A percentile compares a stretch with the other conserved stretches of the same genome.
Evolutionary conservation across 2,888 invertebrate genomes (phyloP).

Genomic region (Phaedon cochleariae): DNA sequence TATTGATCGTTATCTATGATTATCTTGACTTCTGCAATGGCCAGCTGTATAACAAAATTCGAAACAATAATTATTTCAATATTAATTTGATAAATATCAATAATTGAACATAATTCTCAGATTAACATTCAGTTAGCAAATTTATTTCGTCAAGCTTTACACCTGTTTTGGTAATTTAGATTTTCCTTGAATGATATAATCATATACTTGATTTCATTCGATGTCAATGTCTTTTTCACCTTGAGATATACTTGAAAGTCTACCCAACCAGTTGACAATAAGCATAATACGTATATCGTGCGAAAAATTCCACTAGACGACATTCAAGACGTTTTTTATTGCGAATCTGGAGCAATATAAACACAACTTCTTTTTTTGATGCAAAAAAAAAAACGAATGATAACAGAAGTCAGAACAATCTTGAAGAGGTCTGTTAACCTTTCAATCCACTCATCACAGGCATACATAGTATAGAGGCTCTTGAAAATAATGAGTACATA

Average conservation of each 20-base stretch:
- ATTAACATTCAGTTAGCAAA: not conserved
- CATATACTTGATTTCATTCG: not conserved
- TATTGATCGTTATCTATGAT: not conserved
- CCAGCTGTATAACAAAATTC: not conserved
- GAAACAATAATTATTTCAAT: not conserved
- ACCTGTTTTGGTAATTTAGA: not conserved
- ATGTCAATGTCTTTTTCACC: not conserved
- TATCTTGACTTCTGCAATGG: not conserved
- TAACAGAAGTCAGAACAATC: no score
- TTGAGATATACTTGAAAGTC: not conserved
- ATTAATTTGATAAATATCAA: not conserved
- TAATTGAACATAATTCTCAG: not conserved
- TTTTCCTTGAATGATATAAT: conserved; percentile 2
- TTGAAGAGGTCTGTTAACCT: no score
- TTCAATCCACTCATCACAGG: no score
- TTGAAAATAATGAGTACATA: no score
- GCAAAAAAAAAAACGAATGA: no score
- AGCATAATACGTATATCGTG: not conserved
- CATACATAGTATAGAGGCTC: no score
- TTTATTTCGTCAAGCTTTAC: not conserved
- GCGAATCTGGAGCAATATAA: no score
- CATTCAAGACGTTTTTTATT: no score
- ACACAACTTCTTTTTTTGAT: no score
- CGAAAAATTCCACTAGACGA: not conserved
- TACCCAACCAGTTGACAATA: not conserved